These are phyloP conservation scores for Drosophila emarginata DNA, from an alignment of 2,888 invertebrate species.

Conservation along the genomic window DNA sequence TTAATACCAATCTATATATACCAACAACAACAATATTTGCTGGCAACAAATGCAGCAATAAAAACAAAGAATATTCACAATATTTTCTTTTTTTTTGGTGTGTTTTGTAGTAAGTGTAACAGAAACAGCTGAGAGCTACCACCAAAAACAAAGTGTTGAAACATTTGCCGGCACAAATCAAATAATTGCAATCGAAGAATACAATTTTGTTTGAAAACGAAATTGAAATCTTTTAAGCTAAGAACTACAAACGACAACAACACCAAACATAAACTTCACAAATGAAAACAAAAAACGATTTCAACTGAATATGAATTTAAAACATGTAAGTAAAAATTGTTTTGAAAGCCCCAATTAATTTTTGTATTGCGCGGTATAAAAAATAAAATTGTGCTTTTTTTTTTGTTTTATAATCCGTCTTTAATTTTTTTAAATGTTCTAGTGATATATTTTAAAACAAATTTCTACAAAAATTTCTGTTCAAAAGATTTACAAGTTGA, in stretches of 20 bases:
- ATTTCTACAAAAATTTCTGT: too few relatives aligned
- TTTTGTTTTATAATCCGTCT: too few relatives aligned
- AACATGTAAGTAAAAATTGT: not conserved
- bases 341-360: not conserved
- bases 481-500: too few relatives aligned
- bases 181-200: not conserved
- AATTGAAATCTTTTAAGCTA: not conserved
- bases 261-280: not conserved
- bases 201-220: not conserved
- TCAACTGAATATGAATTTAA: not conserved
- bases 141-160: not conserved
- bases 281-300: not conserved
- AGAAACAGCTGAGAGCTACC: not conserved
- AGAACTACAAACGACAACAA: not conserved
- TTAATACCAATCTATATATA: not conserved
- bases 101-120: not conserved
- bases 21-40: not conserved
- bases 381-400: too few relatives aligned
- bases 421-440: not conserved
- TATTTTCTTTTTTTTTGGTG: not conserved
- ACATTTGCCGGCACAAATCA: constrained; percentile 1
- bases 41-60: not conserved
- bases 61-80: not conserved
- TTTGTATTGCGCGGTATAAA: too few relatives aligned
- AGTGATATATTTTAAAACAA: not conserved